Evolutionary conservation across 2,888 invertebrate genomes (phyloP), one percentile per base, ranked within the genome.

Genomic region (Drosophila acutilabella): DNA sequence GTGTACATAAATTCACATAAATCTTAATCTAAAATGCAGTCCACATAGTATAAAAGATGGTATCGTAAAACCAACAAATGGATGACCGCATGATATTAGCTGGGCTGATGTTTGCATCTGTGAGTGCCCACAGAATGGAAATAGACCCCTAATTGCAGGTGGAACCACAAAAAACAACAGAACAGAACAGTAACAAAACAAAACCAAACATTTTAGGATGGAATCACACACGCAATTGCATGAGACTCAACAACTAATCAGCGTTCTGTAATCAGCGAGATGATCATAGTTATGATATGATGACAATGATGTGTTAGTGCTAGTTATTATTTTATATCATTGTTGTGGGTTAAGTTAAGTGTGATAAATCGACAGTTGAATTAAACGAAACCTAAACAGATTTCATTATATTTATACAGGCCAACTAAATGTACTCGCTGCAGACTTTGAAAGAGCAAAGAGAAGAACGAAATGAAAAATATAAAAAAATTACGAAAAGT

Each of bases 351-450:
- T 69, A 70, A 72, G 65, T 72, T 84, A 87, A 85, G 85, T 84
- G 85, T 85, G 82, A 85, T 85, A 85, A 87, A 85, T 85, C 85
- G 85, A 85, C 85, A 85, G 87, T 78, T 86, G 68, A 83, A 80
- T 86, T 81, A 78, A 80, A 54, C 70, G 58, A 72, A 67, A 42
- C 38, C 52, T 57, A 50, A 61, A 61, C 48, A 44, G 36, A 33
- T 44, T 44, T 45, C 50, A 10, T 20, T 40, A 56, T 33, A 61
- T 44, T 8, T 53, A 53, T 65, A 33, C 26, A 53, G 52, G 53
- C 47, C 41, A 59, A 65, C 47, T 52, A 53, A 41, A 45, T 38
- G 42, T 40, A 51, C 57, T 41, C 47, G 52, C 10, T 40, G 38
- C 42, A 33, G 48, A 65, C 64, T 56, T 52, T 41, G 53, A 64